Base-by-base conservation (phyloP, 2,797 vertebrate species). In the Sarcoramphus papa region DNA sequence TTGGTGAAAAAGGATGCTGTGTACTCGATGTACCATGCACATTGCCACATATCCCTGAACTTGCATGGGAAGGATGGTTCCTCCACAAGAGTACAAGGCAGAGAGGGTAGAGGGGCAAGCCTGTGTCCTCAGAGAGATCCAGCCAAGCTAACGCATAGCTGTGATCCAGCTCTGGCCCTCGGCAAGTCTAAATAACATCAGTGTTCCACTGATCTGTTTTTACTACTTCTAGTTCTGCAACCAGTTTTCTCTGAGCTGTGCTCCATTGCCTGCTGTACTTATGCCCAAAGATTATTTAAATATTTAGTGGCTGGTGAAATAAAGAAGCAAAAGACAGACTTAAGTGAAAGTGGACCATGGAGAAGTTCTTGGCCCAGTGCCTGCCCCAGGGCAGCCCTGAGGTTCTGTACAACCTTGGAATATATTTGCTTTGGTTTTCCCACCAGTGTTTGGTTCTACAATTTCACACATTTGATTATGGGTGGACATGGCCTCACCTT, bases 141-240 rank as follows among this genome's bases (percentile, higher is more conserved):
- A 84, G 18, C 6, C 30, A 21, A 40, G 31, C 0, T 64, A 24
- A 28, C 3, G 1, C 13, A 0, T 0, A 81, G n/a, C 35, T 59
- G 7, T 25, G 19, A 67, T 53, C 14, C 28, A 56, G 6, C 13
- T 68, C 31, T 62, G 57, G 6, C 37, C 17, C 23, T 84, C 25
- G 31, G 4, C 14, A 65, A 86, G 12, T 11, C 8, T 67, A 40
- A 74, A 50, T 14, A 60, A 35, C 45, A n/a, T 17, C 28, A 40
- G 0, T 35, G 12, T 3, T 64, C 21, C 13, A 37, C 4, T 33
- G 19, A 64, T 33, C 35, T 45, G 0, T 7, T 67, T 80, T n/a
- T 70, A n/a, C 20, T 48, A 15, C 43, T 65, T 84, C 30, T 21
- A 31, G 8, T 50, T 74, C 40, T 59, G 6, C n/a, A 80, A 37